Base-by-base conservation (phyloP, 2,797 vertebrate genomes). In the Parauchenoglanis punctatus region DNA sequence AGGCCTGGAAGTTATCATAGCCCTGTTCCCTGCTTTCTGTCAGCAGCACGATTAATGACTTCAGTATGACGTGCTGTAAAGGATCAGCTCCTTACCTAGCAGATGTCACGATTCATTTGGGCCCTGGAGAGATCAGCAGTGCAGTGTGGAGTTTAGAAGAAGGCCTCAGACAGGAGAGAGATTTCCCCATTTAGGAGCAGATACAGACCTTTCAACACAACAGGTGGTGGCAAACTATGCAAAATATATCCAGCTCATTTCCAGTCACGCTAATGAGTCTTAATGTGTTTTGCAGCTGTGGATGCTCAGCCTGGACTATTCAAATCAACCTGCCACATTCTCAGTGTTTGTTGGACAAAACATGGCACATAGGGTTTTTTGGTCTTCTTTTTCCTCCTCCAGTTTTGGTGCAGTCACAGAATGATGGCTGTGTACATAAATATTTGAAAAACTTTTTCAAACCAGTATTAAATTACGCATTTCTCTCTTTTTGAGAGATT, bases 331-430 rank as follows among this genome's bases (percentile, higher is more conserved):
- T 96, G 97, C 96, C 97, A 95, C 93, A 92, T 93, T 88, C 89
- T 94, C 95, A 93, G 94, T 98, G 97, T 99, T 99, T 98, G 98
- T 99, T 99, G 98, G 98, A 98, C 97, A 96, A 99, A 99, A 99
- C 99, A 99, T 99, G 99, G 98, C 99, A 98, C 95, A 95, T 96
- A 96, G 93, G 96, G 95, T 95, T 95, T 93, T 94, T 80, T 93
- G 92, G 92, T 92, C 93, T 88, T 87, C 83, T 81, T 89, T 70
- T 83, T 70, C 85, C 92, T 93, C 70, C 85, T 92, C 94, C 40
- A 89, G 91, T 93, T 93, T 80, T 76, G 35, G 88, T 91, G 91
- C 90, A 86, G 85, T 90, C 92, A 90, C 93, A 92, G 90, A 84
- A 91, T 91, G 91, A 90, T 31, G 58, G 73, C 75, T 88, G 58